Percentiles rank a stretch among this genome's conserved stretches.
phyloP scores from a whole-genome alignment of 2,888 invertebrate species.

The Limnephilus auricula region DNA sequence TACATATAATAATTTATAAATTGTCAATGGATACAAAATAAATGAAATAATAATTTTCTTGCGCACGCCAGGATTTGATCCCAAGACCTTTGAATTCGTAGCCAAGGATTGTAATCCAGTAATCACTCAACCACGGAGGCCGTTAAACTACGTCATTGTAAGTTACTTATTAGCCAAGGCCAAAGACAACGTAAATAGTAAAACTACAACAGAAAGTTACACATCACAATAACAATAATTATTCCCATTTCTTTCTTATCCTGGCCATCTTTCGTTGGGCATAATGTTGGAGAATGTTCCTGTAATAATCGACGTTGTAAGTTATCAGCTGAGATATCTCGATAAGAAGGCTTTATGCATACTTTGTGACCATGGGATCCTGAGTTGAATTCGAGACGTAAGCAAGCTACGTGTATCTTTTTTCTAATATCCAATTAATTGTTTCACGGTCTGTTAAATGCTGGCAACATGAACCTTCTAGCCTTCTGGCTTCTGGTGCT shows the following conservation, averaged over 20 bases:
- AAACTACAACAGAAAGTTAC: not conserved
- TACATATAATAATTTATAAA: no score
- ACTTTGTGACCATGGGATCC: conserved; percentile 24
- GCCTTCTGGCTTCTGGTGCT: not conserved
- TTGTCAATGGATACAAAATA: no score
- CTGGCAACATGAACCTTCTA: not conserved
- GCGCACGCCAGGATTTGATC: no score
- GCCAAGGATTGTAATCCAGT: no score
- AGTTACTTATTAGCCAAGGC: not conserved
- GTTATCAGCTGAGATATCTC: conserved; percentile 5
- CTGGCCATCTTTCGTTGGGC: not conserved
- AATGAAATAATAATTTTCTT: no score
- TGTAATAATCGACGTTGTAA: not conserved
- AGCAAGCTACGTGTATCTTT: conserved; percentile 8
- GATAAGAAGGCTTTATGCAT: not conserved
- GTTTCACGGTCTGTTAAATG: conserved; percentile 21
- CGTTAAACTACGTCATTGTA: not conserved
- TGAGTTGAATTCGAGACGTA: not conserved
- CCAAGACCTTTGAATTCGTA: no score
- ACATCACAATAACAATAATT: not conserved
- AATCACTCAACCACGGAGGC: no score
- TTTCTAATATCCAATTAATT: conserved; percentile 29
- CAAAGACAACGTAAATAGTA: not conserved
- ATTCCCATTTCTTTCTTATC: not conserved
- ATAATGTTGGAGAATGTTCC: not conserved